These are phyloP conservation scores for Apaloderma vittatum DNA, from an alignment of 2,113 vertebrate genomes.

Conservation along the genomic window DNA sequence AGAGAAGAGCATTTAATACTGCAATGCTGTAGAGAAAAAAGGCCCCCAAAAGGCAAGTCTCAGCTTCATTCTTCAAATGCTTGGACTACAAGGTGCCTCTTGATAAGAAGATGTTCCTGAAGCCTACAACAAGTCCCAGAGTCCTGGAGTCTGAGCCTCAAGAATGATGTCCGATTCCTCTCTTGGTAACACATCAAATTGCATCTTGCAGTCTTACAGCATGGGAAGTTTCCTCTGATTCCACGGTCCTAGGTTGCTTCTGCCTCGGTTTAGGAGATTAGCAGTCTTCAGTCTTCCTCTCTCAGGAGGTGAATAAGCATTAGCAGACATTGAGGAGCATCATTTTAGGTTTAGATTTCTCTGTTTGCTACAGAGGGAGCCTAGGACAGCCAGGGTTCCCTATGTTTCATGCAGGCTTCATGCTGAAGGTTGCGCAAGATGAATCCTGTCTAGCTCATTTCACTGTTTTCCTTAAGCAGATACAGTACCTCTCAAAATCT, in stretches of 20 bases:
- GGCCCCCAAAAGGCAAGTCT: fast-evolving
- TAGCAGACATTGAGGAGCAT: neutral
- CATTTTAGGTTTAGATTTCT: neutral
- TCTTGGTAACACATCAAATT: neutral
- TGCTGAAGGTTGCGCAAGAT: neutral
- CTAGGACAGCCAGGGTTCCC: neutral
- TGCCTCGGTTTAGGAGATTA: neutral
- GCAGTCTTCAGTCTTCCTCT: neutral
- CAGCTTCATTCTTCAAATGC: neutral
- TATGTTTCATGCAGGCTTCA: neutral
- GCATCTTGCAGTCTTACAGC: neutral
- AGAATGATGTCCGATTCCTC: neutral
- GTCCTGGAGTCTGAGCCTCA: neutral
- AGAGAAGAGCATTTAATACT: neutral
- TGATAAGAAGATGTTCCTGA: neutral
- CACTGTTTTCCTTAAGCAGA: neutral
- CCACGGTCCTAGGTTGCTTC: neutral
- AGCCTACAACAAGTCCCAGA: neutral
- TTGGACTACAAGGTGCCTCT: neutral
- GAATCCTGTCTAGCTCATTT: neutral
- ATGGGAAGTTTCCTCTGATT: neutral
- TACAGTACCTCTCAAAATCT: neutral
- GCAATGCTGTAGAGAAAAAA: neutral
- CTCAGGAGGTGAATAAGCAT: neutral
- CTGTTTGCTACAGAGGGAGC: neutral